Base-by-base conservation (phyloP, 2,797 vertebrate species). In the Sylvia borin region DNA sequence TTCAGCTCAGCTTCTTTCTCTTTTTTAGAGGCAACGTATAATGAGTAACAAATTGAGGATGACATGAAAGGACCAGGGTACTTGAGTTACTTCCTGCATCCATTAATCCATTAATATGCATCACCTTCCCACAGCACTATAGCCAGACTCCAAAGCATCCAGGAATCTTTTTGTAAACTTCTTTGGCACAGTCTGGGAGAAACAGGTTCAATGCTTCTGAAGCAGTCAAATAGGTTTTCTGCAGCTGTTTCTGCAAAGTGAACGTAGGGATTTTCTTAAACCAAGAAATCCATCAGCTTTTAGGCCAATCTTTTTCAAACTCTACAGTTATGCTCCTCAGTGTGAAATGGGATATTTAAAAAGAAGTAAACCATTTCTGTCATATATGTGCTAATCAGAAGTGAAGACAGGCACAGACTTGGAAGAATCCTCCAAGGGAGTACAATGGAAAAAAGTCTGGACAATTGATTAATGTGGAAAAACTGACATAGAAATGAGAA, bases 381-480 rank as follows among this genome's bases (percentile, higher is more conserved):
- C 57, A 84, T 74, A 65, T 72, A 62, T 87, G 62, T 83, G 22
- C 43, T 83, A 92, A 85, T 83, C 72, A 94, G 62, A 88, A 94
- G 32, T 53, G 32, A 50, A 92, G 70, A 81, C 60, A 79, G 84
- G 32, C 66, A 65, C 50, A 91, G 82, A 90, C 90, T 0, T 78
- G 72, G 80, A 92, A 89, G 57, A 91, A 85, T 85, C 42, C 16
- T 95, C 55, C 42, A 85, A 89, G 72, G 36, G 73, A 86, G 27
- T 90, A 53, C 34, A 77, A 42, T 74, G 50, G 73, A 94, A 95
- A 94, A 66, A 81, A 89, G 77, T 68, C 66, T 93, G 76, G 72
- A 84, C 80, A 92, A 78, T 60, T 73, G 45, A 85, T 87, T 85
- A 93, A 79, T 54, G 66, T n/a, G 24, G 85, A 93, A 95, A 96